These are phyloP conservation scores for Ibidorhyncha struthersii DNA, from an alignment of 2,113 vertebrate species.

Conservation along the genomic window DNA sequence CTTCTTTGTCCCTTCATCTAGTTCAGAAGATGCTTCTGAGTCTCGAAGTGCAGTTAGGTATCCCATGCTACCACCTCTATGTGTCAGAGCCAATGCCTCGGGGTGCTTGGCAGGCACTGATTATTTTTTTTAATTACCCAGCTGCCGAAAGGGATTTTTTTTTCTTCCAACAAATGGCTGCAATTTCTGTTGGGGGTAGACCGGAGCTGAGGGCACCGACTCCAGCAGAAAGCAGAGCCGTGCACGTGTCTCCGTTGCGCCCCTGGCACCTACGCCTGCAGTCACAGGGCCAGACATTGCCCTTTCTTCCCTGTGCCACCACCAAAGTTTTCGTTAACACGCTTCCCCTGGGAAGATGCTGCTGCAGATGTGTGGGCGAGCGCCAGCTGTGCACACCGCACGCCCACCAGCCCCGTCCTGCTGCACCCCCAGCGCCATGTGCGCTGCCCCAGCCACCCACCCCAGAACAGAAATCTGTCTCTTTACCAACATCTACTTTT, in stretches of 20 bases:
- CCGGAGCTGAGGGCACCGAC: neutral
- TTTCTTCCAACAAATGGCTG: neutral
- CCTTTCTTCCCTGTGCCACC: neutral
- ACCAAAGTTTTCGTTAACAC: rapidly evolving
- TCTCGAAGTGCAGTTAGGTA: neutral
- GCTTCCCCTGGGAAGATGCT: neutral
- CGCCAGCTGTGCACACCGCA: neutral
- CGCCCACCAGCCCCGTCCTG: neutral
- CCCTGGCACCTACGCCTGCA: neutral
- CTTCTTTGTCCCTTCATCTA: neutral
- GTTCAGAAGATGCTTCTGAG: neutral
- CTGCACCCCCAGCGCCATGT: neutral
- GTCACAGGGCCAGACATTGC: neutral
- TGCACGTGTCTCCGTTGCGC: rapidly evolving
- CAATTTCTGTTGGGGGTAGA: neutral
- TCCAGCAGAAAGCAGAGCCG: neutral
- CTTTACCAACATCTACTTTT: neutral
- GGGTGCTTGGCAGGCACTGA: neutral
- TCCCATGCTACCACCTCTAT: neutral
- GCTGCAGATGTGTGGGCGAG: neutral
- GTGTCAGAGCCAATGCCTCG: neutral
- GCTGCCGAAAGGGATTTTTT: neutral
- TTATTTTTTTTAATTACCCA: neutral
- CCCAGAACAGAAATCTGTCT: rapidly evolving
- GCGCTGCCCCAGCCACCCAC: neutral